Evolutionary conservation across 2,113 vertebrate species (phyloP).

Genomic region (Peucedramus taeniatus): DNA sequence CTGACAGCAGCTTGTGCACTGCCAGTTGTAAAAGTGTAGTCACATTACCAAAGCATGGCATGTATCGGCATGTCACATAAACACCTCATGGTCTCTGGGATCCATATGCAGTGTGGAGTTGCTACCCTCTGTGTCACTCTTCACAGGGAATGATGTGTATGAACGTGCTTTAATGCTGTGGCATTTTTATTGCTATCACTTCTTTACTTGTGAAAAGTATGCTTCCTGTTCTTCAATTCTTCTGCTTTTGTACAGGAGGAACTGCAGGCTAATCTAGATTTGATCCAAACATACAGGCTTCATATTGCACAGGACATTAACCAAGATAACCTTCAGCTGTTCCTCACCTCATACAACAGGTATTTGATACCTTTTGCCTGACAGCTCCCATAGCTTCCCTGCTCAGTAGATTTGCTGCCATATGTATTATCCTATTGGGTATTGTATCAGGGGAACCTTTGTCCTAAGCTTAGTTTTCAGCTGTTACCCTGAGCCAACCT

Average conservation of each 20-base stretch:
- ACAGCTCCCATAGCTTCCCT: not conserved
- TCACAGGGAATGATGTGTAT: not conserved
- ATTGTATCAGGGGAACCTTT: not conserved
- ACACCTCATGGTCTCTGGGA: not conserved
- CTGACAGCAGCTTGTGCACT: not conserved
- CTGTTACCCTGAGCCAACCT: not conserved
- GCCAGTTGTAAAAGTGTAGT: not conserved
- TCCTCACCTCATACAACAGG: slow-evolving; percentile 89
- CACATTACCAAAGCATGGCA: not conserved
- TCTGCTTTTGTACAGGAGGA: slow-evolving; percentile 80
- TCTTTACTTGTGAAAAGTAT: not conserved
- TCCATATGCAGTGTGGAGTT: not conserved
- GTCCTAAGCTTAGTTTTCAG: not conserved
- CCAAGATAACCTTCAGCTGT: slow-evolving; percentile 90
- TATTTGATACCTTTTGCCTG: slow-evolving; percentile 40
- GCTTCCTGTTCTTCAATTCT: not conserved
- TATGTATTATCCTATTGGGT: not conserved
- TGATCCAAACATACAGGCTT: slow-evolving; percentile 91
- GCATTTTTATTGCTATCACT: not conserved
- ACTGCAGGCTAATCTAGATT: slow-evolving; percentile 87
- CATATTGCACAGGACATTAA: slow-evolving; percentile 95
- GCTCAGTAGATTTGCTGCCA: not conserved
- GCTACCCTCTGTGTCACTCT: not conserved
- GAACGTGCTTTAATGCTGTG: not conserved
- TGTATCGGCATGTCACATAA: not conserved